Percentiles rank a stretch among this genome's conserved stretches.
phyloP scores from a whole-genome alignment of 1,140 invertebrate genomes.

The Dinothrombium tinctorium region DNA sequence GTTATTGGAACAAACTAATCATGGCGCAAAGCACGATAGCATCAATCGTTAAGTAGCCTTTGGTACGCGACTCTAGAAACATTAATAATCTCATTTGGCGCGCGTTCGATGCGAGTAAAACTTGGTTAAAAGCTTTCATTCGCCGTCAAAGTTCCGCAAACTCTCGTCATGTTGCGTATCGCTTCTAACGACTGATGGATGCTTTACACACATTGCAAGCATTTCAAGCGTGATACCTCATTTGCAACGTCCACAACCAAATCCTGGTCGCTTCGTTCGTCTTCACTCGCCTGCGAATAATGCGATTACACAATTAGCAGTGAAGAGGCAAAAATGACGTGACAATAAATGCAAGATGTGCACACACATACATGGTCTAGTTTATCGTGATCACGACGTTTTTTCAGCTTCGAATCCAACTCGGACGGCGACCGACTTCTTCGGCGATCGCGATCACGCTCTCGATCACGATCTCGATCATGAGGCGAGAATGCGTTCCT shows the following conservation, averaged over 20 bases:
- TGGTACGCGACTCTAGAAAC: background rate
- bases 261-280: slow-evolving; percentile 50
- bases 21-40: background rate
- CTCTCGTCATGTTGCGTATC: no score
- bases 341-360: background rate
- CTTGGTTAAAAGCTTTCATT: slow-evolving; percentile 15
- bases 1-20: background rate
- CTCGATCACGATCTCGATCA: slow-evolving; percentile 5
- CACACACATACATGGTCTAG: background rate
- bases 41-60: background rate
- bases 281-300: slow-evolving; percentile 5
- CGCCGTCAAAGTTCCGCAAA: slow-evolving; percentile 18
- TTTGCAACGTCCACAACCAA: slow-evolving; percentile 69
- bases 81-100: background rate
- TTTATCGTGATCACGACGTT: background rate
- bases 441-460: background rate
- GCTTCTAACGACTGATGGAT: no score
- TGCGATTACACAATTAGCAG: background rate
- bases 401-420: background rate
- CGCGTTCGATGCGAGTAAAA: background rate
- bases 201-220: no score
- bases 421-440: background rate
- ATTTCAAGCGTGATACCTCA: background rate
- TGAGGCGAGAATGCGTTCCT: slow-evolving; percentile 21
- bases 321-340: background rate